A percentile compares a stretch with the other conserved stretches of the same genome.
These are phyloP conservation scores for Alloscopus bannaensis DNA, from an alignment of 2,888 invertebrate genomes.

Conservation along the genomic window DNA sequence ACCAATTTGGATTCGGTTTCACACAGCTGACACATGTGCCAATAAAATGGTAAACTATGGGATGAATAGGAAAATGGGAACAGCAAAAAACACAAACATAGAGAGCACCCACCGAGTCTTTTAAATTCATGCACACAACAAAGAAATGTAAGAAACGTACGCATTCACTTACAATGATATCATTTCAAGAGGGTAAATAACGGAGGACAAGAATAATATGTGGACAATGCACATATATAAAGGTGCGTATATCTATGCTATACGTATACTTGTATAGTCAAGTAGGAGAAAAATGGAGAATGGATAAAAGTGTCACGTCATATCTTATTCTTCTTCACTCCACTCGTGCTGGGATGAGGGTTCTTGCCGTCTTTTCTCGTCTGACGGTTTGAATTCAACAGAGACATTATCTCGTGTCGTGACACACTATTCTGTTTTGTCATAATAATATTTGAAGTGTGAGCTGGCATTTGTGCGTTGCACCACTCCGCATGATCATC, in stretches of 20 bases:
- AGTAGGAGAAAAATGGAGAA: slow-evolving; percentile 40
- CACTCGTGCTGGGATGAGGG: slow-evolving; percentile 4
- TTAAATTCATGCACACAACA: not conserved
- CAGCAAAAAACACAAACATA: slow-evolving; percentile 8
- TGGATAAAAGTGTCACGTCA: slow-evolving; percentile 52
- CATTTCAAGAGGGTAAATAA: slow-evolving; percentile 33
- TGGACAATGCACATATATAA: slow-evolving; percentile 4
- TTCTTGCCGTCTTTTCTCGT: slow-evolving; percentile 6
- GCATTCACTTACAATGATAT: slow-evolving; percentile 30
- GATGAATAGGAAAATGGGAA: slow-evolving; percentile 26
- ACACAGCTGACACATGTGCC: slow-evolving; percentile 46
- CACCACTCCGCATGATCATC: not conserved
- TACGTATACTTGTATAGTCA: slow-evolving; percentile 1
- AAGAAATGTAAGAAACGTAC: slow-evolving; percentile 9
- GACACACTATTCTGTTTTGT: slow-evolving; percentile 16
- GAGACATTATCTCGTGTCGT: slow-evolving; percentile 13
- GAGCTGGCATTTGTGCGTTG: not conserved
- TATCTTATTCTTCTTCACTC: slow-evolving; percentile 34
- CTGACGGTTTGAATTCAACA: slow-evolving; percentile 19
- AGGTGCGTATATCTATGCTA: slow-evolving; percentile 33
- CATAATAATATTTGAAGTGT: too few species aligned
- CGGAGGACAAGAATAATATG: slow-evolving; percentile 17
- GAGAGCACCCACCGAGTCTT: slow-evolving; percentile 14
- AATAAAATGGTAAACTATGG: slow-evolving; percentile 33
- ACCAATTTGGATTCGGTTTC: slow-evolving; percentile 57